phyloP scores from a whole-genome alignment of 2,113 vertebrate species.

The Dolichotis patagonum region DNA sequence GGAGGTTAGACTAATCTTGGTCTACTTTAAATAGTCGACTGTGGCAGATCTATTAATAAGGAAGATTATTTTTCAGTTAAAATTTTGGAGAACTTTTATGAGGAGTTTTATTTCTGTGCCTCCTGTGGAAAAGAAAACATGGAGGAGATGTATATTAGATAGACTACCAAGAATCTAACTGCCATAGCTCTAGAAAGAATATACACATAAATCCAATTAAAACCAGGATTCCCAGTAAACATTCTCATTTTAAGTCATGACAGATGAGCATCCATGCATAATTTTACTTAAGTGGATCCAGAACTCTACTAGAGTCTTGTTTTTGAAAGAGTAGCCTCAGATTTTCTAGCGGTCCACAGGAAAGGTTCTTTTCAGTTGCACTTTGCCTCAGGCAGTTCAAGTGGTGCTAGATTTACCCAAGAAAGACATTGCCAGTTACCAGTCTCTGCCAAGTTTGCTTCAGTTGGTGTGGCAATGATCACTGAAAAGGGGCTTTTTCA shows the following conservation, averaged over 20 bases:
- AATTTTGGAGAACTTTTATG: background rate
- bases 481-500: background rate
- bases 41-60: background rate
- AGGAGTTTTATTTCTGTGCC: background rate
- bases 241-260: background rate
- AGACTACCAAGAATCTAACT: background rate
- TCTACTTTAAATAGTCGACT: background rate
- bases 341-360: background rate
- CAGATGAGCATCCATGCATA: background rate
- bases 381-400: background rate
- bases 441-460: background rate
- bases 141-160: background rate
- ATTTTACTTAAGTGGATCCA: background rate
- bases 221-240: background rate
- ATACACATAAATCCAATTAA: background rate
- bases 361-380: background rate
- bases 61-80: background rate
- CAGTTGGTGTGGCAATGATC: background rate
- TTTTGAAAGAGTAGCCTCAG: background rate
- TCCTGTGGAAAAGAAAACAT: background rate
- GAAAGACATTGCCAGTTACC: background rate
- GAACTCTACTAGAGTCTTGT: background rate
- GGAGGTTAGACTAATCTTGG: background rate
- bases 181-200: background rate
- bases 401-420: background rate